Percentiles rank a stretch among this genome's conserved stretches.
These are phyloP conservation scores for Barypeithes pellucidus DNA, from an alignment of 2,888 invertebrate species.

Conservation along the genomic window DNA sequence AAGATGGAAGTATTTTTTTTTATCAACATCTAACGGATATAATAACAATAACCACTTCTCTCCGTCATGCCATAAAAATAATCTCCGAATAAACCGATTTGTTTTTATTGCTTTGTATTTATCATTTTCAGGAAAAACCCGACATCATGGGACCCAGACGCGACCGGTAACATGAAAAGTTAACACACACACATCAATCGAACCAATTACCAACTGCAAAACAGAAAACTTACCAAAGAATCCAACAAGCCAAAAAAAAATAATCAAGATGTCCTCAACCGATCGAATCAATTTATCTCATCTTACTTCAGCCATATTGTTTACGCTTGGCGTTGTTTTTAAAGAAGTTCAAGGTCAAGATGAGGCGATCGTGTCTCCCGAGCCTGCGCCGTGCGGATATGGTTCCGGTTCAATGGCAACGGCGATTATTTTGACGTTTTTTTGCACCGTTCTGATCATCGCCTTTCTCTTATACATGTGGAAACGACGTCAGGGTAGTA, in stretches of 20 bases:
- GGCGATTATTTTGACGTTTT: constrained; percentile 81
- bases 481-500: constrained; percentile 59
- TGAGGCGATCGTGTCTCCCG: neutral
- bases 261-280: neutral
- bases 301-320: neutral
- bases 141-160: neutral
- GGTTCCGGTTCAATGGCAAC: constrained; percentile 73
- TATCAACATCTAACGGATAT: neutral
- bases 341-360: constrained; percentile 3
- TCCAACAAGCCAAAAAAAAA: neutral
- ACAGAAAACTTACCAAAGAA: neutral
- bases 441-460: constrained; percentile 77
- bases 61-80: neutral
- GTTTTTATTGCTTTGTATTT: constrained; percentile 13
- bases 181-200: neutral
- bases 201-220: neutral
- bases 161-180: neutral
- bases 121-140: neutral
- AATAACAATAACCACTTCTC: neutral
- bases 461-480: constrained; percentile 69
- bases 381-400: constrained; percentile 24
- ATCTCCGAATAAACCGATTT: constrained; percentile 4
- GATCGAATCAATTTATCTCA: neutral
- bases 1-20: no score
- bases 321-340: neutral